Conservation (phyloP, 2,113 vertebrate genomes). For the Lagenorhynchus albirostris region DNA sequence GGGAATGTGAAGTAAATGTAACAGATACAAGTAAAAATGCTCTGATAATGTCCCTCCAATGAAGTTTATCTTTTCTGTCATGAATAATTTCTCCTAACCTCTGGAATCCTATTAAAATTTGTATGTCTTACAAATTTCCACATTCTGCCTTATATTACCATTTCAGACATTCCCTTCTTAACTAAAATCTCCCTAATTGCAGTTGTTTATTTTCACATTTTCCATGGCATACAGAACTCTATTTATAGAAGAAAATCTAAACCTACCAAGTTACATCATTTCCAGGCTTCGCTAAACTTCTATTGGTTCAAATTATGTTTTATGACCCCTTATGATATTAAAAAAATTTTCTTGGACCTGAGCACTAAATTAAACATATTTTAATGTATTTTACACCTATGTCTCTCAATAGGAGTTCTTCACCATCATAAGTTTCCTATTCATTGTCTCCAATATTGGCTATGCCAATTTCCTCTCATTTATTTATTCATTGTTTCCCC, state of each 20-base stretch:
- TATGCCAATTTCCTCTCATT: not conserved
- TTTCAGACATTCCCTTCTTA: not conserved
- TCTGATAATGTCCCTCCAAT: not conserved
- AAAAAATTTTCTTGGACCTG: not conserved
- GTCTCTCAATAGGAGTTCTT: not conserved
- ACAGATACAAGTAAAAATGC: not conserved
- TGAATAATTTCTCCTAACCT: not conserved
- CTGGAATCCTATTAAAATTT: not conserved
- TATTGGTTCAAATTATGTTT: not conserved
- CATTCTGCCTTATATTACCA: not conserved
- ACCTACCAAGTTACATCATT: not conserved
- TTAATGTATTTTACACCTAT: not conserved
- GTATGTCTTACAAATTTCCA: not conserved
- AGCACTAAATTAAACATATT: not conserved
- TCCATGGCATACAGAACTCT: not conserved
- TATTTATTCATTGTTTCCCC: not conserved
- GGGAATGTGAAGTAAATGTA: not conserved
- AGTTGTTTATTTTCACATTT: constrained; percentile 27
- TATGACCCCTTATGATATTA: not conserved
- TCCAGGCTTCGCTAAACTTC: not conserved
- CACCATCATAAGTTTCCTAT: not conserved
- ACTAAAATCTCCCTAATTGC: not conserved
- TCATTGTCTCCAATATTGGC: not conserved
- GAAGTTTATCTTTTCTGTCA: not conserved
- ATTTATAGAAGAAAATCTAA: not conserved